A percentile compares a stretch with the other conserved stretches of the same genome.
phyloP scores from a whole-genome alignment of 2,888 invertebrate genomes.

The Protodeltote pygarga region DNA sequence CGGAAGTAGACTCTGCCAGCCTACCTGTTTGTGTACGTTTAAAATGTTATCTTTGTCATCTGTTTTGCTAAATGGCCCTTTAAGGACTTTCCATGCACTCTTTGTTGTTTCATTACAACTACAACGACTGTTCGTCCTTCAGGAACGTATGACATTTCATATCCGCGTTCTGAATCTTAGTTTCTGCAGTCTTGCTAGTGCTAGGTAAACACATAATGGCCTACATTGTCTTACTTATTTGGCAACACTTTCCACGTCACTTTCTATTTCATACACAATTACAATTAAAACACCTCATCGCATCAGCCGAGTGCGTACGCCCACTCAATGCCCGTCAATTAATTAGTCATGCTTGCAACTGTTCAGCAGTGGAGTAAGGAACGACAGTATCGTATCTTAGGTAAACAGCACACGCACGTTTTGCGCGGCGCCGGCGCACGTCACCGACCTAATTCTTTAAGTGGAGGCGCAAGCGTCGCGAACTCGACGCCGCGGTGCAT shows the following conservation, averaged over 20 bases:
- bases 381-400: slow-evolving; percentile 53
- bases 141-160: slow-evolving; percentile 20
- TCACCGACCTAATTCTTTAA: slow-evolving; percentile 68
- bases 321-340: slow-evolving; percentile 40
- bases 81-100: slow-evolving; percentile 43
- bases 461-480: slow-evolving; percentile 51
- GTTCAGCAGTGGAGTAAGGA: slow-evolving; percentile 40
- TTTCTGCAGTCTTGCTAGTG: slow-evolving; percentile 2
- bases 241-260: slow-evolving; percentile 33
- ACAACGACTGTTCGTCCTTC: slow-evolving; percentile 39
- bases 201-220: neutral
- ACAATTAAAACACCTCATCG: slow-evolving; percentile 26
- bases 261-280: slow-evolving; percentile 36
- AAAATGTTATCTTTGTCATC: slow-evolving; percentile 56
- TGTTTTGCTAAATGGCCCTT: slow-evolving; percentile 51
- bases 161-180: slow-evolving; percentile 24
- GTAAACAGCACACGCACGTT: slow-evolving; percentile 69
- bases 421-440: slow-evolving; percentile 74
- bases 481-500: slow-evolving; percentile 44
- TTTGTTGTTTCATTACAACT: slow-evolving; percentile 52
- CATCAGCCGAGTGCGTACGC: slow-evolving; percentile 13
- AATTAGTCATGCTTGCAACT: slow-evolving; percentile 53
- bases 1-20: slow-evolving; percentile 63
- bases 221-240: slow-evolving; percentile 13
- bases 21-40: slow-evolving; percentile 46